Base-by-base conservation (phyloP, 2,888 invertebrate genomes). In the Ethmia dodecea region DNA sequence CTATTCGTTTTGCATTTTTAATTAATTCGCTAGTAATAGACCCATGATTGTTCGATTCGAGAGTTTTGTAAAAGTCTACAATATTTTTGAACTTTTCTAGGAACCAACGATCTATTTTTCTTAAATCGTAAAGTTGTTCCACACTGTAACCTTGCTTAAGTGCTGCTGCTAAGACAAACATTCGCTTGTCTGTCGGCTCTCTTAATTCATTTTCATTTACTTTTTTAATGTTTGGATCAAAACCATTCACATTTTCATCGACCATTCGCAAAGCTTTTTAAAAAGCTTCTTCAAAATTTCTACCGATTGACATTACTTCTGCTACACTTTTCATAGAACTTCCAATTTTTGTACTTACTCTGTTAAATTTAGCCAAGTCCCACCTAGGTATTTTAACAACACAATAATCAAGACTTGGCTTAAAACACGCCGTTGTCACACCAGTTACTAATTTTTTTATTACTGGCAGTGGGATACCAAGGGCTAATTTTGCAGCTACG, bases 301-400 rank as follows among this genome's bases (percentile, higher is more conserved):
- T 89, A 0, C 99, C 99, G 38, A 99, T 96, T 3, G 98, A 96
- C 99, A 99, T 99, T 2, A 98, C 99, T 86, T 99, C 99, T 6
- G 99, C 99, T 0, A 99, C 98, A 75, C 98, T 96, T 83, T 99
- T 99, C 99, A 99, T 99, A 0, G 98, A 98, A 73, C 98, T 98
- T 26, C 99, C 98, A 61, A 98, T 97, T 90, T 97, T 97, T 5
- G 97, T 97, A 71, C 95, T 96, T 3, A 99, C 99, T 51, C 96
- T 89, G 12, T 93, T 92, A 71, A 99, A 99, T 67, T 97, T 97
- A 33, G 94, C 93, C 44, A 99, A 88, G 86, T 99, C 99, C 99
- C 99, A 99, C 48, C 99, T 90, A 0, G 99, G 99, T 57, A 99
- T 96, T 86, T 99, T 99, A 0, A 99, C 98, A 0, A 99, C 99